These are phyloP conservation scores for Plebejus melissa DNA, from an alignment of 2,888 invertebrate species.

Conservation along the genomic window DNA sequence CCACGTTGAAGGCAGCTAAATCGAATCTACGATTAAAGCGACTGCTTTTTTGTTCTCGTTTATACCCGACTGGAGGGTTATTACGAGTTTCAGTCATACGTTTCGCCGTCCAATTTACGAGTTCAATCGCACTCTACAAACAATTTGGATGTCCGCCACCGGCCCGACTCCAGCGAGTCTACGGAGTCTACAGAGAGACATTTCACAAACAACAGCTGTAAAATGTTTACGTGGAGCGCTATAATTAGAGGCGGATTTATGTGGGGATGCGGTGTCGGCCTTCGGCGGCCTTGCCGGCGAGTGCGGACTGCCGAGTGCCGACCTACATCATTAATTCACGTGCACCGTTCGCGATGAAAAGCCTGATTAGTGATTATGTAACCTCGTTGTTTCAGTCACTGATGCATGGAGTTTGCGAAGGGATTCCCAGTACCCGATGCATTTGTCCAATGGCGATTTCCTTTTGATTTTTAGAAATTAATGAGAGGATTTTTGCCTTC, in stretches of 20 bases:
- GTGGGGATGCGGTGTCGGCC: conserved; percentile 51
- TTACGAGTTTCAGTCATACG: neutral
- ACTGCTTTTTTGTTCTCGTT: neutral
- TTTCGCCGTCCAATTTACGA: neutral
- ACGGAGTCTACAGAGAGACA: conserved; percentile 3
- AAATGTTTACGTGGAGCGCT: conserved; percentile 40
- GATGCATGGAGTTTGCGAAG: neutral
- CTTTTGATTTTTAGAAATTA: neutral
- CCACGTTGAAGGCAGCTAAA: neutral
- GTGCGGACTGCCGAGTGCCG: conserved; percentile 52
- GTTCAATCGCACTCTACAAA: conserved; percentile 9
- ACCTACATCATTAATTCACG: conserved; percentile 49
- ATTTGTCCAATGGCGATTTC: neutral
- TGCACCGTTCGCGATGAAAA: conserved; percentile 34
- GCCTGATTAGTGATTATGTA: neutral
- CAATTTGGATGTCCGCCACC: conserved; percentile 9
- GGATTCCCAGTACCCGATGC: neutral
- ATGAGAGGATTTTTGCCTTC: neutral
- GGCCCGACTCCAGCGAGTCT: conserved; percentile 5
- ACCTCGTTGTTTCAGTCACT: neutral
- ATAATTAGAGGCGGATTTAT: conserved; percentile 58
- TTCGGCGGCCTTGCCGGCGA: conserved; percentile 53
- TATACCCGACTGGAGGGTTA: no score
- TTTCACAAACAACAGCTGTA: conserved; percentile 15
- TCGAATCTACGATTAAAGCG: neutral